Conservation (phyloP, 1,140 invertebrate genomes). For the Ceratitis capitata region DNA sequence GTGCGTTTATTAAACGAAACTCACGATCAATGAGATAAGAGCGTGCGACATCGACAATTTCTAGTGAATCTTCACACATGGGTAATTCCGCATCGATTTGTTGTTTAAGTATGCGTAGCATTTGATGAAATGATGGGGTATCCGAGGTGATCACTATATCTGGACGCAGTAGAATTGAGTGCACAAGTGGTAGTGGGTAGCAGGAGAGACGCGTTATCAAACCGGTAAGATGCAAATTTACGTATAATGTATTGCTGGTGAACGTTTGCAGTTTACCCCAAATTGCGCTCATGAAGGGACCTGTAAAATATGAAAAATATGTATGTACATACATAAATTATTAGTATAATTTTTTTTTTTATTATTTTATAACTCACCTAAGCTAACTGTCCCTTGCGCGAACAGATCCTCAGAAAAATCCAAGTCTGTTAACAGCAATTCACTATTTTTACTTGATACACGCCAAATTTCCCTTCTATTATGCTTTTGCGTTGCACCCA, state of each 20-base stretch:
- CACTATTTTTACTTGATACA: constrained; percentile 60
- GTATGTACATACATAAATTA: not conserved
- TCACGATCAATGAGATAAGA: constrained; percentile 81
- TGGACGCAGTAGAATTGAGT: constrained; percentile 87
- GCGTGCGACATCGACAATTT: constrained; percentile 78
- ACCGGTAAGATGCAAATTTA: constrained; percentile 90
- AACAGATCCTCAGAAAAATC: constrained; percentile 67
- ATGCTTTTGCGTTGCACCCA: not conserved
- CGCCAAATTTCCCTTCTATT: constrained; percentile 60
- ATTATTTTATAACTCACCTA: constrained; percentile 49
- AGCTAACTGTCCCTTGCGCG: constrained; percentile 63
- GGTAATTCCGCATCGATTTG: constrained; percentile 83
- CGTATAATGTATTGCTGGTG: constrained; percentile 84
- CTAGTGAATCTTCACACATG: constrained; percentile 75
- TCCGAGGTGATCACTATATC: constrained; percentile 88
- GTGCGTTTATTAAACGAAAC: constrained; percentile 75
- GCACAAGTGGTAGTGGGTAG: constrained; percentile 87
- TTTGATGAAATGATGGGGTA: constrained; percentile 90
- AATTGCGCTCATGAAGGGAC: constrained; percentile 85
- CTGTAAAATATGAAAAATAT: constrained; percentile 63
- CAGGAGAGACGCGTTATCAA: constrained; percentile 86
- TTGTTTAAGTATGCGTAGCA: constrained; percentile 85
- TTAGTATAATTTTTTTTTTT: not conserved
- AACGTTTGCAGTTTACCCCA: constrained; percentile 86
- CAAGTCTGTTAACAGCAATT: constrained; percentile 60